Evolutionary conservation across 1,140 invertebrate species (phyloP).

Genomic region (Brachionus paranguensis): DNA sequence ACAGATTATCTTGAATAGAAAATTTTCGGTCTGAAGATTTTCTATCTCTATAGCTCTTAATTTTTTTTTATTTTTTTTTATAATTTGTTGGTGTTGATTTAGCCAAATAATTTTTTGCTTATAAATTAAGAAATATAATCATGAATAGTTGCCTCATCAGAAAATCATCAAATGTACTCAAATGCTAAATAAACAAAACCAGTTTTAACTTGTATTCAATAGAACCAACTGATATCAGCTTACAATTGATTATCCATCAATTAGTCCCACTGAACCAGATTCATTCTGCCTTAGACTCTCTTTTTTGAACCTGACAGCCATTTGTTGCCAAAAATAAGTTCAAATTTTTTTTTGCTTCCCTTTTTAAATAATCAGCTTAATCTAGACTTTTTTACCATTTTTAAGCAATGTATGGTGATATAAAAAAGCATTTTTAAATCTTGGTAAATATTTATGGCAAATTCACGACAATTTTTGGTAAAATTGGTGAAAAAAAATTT

Average conservation of each 20-base stretch:
- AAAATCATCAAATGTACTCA: background rate
- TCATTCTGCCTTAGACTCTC: background rate
- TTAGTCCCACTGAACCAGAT: background rate
- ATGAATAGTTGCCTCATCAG: background rate
- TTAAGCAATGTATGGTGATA: no score
- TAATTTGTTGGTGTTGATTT: background rate
- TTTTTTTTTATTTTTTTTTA: background rate
- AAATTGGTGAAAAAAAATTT: no score
- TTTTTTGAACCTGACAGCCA: background rate
- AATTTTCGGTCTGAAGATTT: slow-evolving; percentile 16
- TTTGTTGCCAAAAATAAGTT: no score
- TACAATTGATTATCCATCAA: background rate
- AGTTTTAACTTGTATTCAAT: background rate
- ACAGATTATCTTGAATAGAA: background rate
- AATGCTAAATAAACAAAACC: background rate
- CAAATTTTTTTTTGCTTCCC: no score
- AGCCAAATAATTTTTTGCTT: background rate
- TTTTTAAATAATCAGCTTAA: no score
- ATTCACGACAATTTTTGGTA: no score
- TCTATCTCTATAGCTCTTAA: background rate
- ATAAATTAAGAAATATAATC: background rate
- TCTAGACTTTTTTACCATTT: no score
- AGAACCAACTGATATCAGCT: background rate
- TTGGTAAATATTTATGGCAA: no score
- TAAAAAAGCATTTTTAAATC: no score